Base-by-base conservation (phyloP, 92 coral and sea anemone species). In the Pocillopora grandis region DNA sequence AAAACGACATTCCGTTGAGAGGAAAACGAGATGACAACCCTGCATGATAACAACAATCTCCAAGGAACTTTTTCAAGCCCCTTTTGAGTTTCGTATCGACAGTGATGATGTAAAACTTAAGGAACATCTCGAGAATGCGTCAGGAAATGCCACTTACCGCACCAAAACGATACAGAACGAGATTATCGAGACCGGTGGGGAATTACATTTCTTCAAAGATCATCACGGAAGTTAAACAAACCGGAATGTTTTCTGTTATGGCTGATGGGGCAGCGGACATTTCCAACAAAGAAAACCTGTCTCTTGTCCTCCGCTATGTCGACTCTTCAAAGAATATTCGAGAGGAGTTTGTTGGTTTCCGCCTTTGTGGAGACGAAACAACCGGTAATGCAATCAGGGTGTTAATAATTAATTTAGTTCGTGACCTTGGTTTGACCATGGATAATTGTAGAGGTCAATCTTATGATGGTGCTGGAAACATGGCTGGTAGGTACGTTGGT, bases 391-490 rank as follows among this genome's bases (percentile, higher is more conserved):
- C 88, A 61, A 86, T 92, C 76, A 92, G 89, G 66, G 84, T 86
- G 58, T 67, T 82, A 57, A 78, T 85, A 61, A 71, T 88, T 75
- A 80, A 79, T 58, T 87, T 88, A 57, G 91, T 90, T 65, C 82
- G 87, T 57, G 87, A 90, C 79, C 82, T 88, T 75, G 95, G 92
- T 66, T 77, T 92, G 76, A 42, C 91, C 64, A 90, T 92, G 95
- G 88, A 90, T 59, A 74, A 89, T 75, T 91, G 95, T 75, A 80
- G 86, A 75, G 92, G 95, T 14, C 90, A 92, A 76, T 92, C 90
- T 66, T 86, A 89, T 86, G 90, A 92, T 77, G 90, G 92, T 18
- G 95, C 92, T 69, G 92, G 92, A 59, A 86, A 89, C 82, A 89
- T 92, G 95, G 84, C 85, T 78, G 92, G 94, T 18, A 78, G 82